Conservation (phyloP, 2,888 invertebrate species). For the Agonopterix heracliana region DNA sequence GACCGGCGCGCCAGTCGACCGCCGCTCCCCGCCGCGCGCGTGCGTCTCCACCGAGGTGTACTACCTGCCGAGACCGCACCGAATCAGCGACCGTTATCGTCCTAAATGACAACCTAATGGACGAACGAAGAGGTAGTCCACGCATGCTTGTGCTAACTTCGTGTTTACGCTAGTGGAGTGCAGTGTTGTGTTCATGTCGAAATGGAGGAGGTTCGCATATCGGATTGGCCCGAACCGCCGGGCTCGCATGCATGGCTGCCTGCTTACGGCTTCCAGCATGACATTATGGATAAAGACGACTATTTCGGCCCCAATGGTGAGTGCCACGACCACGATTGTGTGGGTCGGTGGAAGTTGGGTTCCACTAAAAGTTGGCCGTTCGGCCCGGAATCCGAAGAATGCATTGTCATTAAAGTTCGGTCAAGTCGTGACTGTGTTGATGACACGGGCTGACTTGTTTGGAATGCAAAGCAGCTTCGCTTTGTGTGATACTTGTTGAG, state of each 20-base stretch:
- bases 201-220: constrained; percentile 80
- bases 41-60: constrained; percentile 28
- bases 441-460: constrained; percentile 21
- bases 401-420: constrained; percentile 28
- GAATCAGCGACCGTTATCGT: constrained; percentile 64
- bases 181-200: constrained; percentile 67
- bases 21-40: constrained; percentile 60
- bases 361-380: constrained; percentile 9
- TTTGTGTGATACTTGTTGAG: constrained; percentile 17
- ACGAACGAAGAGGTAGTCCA: constrained; percentile 69
- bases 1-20: constrained; percentile 21
- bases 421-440: constrained; percentile 31
- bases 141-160: constrained; percentile 63
- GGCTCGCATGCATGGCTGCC: constrained; percentile 87
- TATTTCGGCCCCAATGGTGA: constrained; percentile 80
- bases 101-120: constrained; percentile 71
- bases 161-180: constrained; percentile 65
- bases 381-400: constrained; percentile 21
- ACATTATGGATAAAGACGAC: constrained; percentile 79
- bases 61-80: constrained; percentile 31
- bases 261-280: constrained; percentile 85
- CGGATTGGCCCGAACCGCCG: constrained; percentile 81
- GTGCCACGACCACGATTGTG: constrained; percentile 38
- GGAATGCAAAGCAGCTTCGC: constrained; percentile 30
- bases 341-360: constrained; percentile 5